A percentile compares a stretch with the other conserved stretches of the same genome.
phyloP scores from a whole-genome alignment of 2,888 invertebrate genomes.

The Xestia c-nigrum region DNA sequence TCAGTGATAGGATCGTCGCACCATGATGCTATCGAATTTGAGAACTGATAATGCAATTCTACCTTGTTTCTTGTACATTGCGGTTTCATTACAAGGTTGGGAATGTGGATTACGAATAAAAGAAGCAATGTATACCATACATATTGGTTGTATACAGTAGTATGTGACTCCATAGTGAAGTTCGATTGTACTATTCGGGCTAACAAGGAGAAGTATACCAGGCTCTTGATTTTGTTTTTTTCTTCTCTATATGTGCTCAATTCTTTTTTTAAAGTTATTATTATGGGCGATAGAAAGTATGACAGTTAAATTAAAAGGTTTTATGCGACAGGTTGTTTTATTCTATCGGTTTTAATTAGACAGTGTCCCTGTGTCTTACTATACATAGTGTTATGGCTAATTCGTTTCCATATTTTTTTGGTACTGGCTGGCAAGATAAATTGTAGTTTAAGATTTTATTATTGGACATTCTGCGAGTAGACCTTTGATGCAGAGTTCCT shows the following conservation, averaged over 20 bases:
- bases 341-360: conserved; percentile 35
- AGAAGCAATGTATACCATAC: conserved; percentile 66
- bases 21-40: conserved; percentile 57
- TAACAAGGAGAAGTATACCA: conserved; percentile 68
- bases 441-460: neutral
- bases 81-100: neutral
- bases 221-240: conserved; percentile 72
- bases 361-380: conserved; percentile 5
- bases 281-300: conserved; percentile 64
- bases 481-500: neutral
- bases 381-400: conserved; percentile 2
- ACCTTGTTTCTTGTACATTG: conserved; percentile 61
- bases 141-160: conserved; percentile 43
- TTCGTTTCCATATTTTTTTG: neutral
- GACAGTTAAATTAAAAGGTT: conserved; percentile 38
- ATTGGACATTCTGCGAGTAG: neutral
- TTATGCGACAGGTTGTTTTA: conserved; percentile 9
- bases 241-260: conserved; percentile 73
- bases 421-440: neutral
- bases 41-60: conserved; percentile 16
- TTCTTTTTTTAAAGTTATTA: conserved; percentile 71
- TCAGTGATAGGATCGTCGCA: conserved; percentile 84
- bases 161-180: conserved; percentile 56
- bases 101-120: neutral
- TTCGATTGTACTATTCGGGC: conserved; percentile 74